phyloP scores from a whole-genome alignment of 2,797 vertebrate species.

The Spatula versicolor region DNA sequence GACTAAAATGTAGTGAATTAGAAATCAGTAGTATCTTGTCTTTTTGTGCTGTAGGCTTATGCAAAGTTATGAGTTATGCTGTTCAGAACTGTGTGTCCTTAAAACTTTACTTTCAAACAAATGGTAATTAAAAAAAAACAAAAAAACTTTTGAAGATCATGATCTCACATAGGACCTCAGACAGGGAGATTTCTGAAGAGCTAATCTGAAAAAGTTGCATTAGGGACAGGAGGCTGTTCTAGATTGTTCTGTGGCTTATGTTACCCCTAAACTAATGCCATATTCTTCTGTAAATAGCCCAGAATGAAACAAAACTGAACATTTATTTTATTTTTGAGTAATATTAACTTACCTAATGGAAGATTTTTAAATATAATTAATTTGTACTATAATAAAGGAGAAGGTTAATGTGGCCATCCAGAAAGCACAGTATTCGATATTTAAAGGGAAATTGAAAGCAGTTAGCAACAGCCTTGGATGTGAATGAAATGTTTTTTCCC shows the following conservation, averaged over 20 bases:
- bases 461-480: background rate
- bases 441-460: background rate
- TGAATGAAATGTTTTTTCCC: background rate
- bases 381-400: background rate
- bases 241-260: background rate
- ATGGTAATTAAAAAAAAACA: background rate
- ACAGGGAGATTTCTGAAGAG: background rate
- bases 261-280: background rate
- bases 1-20: background rate
- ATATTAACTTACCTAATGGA: background rate
- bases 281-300: background rate
- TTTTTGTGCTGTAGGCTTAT: background rate
- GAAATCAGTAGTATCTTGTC: background rate
- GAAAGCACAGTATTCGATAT: background rate
- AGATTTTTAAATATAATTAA: background rate
- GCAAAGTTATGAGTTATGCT: background rate
- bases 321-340: background rate
- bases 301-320: background rate
- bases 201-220: background rate
- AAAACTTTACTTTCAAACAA: background rate
- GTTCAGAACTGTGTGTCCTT: background rate
- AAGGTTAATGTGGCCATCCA: background rate
- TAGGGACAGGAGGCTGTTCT: background rate
- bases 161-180: background rate
- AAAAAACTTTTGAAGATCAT: accelerated